phyloP scores from a whole-genome alignment of 1,140 invertebrate species.

The Arion vulgaris region DNA sequence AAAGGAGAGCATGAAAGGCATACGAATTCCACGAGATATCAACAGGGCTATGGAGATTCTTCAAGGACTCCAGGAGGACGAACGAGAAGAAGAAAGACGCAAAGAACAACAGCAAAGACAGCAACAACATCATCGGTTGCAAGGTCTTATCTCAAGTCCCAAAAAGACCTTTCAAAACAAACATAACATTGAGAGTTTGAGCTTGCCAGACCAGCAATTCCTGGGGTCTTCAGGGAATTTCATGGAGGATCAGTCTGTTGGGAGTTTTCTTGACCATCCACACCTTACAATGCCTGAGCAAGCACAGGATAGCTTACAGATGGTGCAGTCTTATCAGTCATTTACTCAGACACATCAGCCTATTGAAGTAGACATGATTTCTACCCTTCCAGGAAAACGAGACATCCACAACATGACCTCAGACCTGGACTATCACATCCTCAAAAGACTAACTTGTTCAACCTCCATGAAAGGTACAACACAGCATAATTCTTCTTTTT shows the following conservation, averaged over 20 bases:
- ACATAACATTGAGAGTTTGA: slow-evolving; percentile 22
- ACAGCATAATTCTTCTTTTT: neutral
- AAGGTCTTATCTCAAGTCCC: slow-evolving; percentile 23
- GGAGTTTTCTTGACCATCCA: slow-evolving; percentile 19
- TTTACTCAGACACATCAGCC: slow-evolving; percentile 4
- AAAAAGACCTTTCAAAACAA: slow-evolving; percentile 40
- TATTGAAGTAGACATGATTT: neutral
- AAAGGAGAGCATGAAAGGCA: slow-evolving; percentile 38
- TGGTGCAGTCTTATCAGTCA: slow-evolving; percentile 11
- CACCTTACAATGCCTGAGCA: slow-evolving; percentile 7
- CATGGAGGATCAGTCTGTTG: slow-evolving; percentile 34
- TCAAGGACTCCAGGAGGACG: slow-evolving; percentile 32
- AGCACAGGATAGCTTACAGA: neutral
- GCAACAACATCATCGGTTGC: slow-evolving; percentile 20
- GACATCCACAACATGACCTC: neutral
- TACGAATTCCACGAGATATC: slow-evolving; percentile 34
- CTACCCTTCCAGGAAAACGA: neutral
- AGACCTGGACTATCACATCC: slow-evolving; percentile 18
- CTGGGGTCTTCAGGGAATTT: slow-evolving; percentile 2
- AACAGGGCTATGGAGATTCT: slow-evolving; percentile 37
- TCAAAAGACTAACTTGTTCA: slow-evolving; percentile 14
- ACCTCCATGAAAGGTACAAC: slow-evolving; percentile 2
- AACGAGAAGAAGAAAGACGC: slow-evolving; percentile 33
- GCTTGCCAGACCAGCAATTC: slow-evolving; percentile 12
- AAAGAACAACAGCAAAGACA: slow-evolving; percentile 21